Evolutionary conservation across 64 coral and sea anemone genomes (phyloP), one percentile per base, ranked within the genome.

Genomic region (Hydrozoanthus tunicans): DNA sequence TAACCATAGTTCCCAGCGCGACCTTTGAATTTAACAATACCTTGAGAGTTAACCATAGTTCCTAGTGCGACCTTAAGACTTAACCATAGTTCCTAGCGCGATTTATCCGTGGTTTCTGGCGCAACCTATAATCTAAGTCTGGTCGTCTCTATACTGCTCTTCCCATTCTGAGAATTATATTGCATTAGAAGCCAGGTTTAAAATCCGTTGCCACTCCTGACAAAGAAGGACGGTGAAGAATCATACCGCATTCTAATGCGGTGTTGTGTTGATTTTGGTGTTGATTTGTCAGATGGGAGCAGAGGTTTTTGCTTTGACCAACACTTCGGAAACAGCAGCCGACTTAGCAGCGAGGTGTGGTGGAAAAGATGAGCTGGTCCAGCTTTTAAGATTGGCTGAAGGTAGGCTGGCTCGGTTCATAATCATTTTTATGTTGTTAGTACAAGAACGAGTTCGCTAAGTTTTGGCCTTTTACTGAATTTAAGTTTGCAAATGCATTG

Each of bases 291-390:
- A 94, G 93, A 94, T 98, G 96, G 96, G 96, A 55, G 96, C 83
- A 58, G 74, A 80, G n/a, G 83, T 98, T 10, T 98, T 98, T 92
- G 89, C 96, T 32, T 43, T 98, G 65, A 98, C 96, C 6, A 92
- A 77, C 63, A 95, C 93, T 51, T 86, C 78, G 68, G 96, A 98
- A 81, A 98, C 96, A 79, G 96, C 96, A 51, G 96, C 91, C 5
- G 96, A 98, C 53, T 69, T 98, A 69, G 93, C 93, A 62, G 91
- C 92, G 64, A 78, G 94, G 15, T 93, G 91, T 72, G 96, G 93
- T 14, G 93, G 94, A 27, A 93, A 98, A 54, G 81, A 66, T 9
- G 93, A 98, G 3, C 61, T 98, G 8, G 91, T 95, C 3, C 81
- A 95, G 72, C 71, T 98, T 14, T 80, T 98, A 56, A 93, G 94